Evolutionary conservation across 2,797 vertebrate genomes (phyloP).

Genomic region (Balearica regulorum): DNA sequence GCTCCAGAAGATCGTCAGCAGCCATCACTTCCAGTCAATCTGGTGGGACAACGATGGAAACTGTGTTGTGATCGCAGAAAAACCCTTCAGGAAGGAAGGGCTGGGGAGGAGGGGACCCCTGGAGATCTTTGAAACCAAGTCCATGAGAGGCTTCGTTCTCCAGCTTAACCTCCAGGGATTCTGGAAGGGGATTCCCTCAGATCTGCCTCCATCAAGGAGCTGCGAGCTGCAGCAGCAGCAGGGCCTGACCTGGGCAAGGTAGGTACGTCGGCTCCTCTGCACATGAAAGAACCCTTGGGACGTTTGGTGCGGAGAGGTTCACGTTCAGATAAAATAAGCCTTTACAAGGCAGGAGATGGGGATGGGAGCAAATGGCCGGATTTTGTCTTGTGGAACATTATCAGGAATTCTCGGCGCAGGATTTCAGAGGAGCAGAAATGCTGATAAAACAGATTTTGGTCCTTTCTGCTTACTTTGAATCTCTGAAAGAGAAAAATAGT

Average conservation of each 20-base stretch:
- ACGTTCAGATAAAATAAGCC: background rate
- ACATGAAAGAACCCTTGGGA: background rate
- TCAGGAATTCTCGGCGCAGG: background rate
- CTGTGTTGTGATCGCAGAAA: no score
- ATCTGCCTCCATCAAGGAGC: slow-evolving; percentile 11
- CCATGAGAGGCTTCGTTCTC: slow-evolving; percentile 52
- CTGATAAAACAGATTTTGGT: no score
- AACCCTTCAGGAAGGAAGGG: no score
- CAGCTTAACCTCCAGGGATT: slow-evolving; percentile 64
- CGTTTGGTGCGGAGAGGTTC: background rate
- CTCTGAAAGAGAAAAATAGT: no score
- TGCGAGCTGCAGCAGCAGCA: slow-evolving; percentile 39
- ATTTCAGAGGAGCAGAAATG: background rate
- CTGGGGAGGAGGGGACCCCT: background rate
- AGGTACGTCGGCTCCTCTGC: background rate
- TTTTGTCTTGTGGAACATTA: no score
- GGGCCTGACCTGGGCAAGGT: background rate
- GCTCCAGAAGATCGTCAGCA: no score
- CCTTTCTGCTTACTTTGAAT: background rate
- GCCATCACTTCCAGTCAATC: no score
- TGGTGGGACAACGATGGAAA: no score
- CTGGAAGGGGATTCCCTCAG: slow-evolving; percentile 14
- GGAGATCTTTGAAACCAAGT: slow-evolving; percentile 19
- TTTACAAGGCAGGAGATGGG: no score
- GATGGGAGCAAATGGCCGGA: background rate